Base-by-base conservation (phyloP, 2,797 vertebrate species). In the Schizopygopsis pylzovi region DNA sequence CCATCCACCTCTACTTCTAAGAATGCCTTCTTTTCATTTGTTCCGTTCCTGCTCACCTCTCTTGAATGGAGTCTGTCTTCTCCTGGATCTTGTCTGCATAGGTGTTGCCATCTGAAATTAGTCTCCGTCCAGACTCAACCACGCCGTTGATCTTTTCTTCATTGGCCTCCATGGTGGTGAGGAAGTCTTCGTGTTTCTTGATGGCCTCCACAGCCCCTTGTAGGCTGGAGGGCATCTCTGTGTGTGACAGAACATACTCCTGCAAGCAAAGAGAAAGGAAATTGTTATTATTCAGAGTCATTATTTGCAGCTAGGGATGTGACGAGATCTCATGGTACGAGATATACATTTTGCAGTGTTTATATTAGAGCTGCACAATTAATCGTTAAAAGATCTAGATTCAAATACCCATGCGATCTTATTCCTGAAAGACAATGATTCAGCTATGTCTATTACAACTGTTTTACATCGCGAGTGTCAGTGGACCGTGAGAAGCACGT, bases 211-310 rank as follows among this genome's bases (percentile, higher is more conserved):
- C 96, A 0, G 98, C 98, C 2, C 94, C 96, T 87, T 97, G 95
- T 75, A 98, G 95, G 20, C 94, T 97, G 86, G 93, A 91, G 0
- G 98, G 97, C 98, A 98, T 96, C 94, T 98, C 98, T 65, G 96
- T 97, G 93, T 99, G 98, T 2, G 97, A 97, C 83, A 99, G 91
- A 25, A 97, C 93, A 1, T 98, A 98, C 87, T 99, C 98, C 98
- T 99, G 92, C 70, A 47, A 25, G 79, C 28, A 89, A 63, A 4
- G 5, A 39, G 20, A 70, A 6, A 52, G 13, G 3, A n/a, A 41
- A 41, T 0, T 1, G n/a, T 67, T 54, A 70, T 54, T 70, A 85
- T 63, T 20, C 65, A 10, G 10, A 61, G 13, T 41, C 37, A 9
- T 47, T 37, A 75, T 16, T 75, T 63, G 61, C 79, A 49, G 43